Percentiles rank a stretch among this genome's conserved stretches.
Evolutionary conservation across 2,113 vertebrate genomes (phyloP).

Genomic region (Urocynchramus pylzowi): DNA sequence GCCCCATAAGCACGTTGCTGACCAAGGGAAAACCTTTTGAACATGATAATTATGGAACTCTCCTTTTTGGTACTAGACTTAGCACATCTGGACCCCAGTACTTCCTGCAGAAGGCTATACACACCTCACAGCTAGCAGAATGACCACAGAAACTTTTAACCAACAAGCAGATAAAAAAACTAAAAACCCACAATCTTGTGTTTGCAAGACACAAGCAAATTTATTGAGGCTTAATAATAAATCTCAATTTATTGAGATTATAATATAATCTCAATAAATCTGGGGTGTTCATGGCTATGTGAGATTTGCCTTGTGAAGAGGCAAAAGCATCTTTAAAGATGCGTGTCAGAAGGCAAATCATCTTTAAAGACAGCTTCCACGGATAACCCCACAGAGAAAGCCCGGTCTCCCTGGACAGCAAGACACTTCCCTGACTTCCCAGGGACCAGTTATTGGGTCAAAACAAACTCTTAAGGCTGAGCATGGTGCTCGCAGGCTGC

Average conservation of each 20-base stretch:
- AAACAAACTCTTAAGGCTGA: slow-evolving; percentile 67
- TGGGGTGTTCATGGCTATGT: not conserved
- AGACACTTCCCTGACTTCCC: slow-evolving; percentile 71
- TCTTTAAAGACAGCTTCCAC: not conserved
- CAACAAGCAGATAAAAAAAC: not conserved
- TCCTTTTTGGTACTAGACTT: not conserved
- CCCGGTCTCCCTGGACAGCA: not conserved
- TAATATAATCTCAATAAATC: too few species aligned
- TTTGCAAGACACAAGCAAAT: too few species aligned
- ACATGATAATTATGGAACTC: not conserved
- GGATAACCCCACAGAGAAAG: not conserved
- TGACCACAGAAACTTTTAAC: not conserved
- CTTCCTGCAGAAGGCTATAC: not conserved
- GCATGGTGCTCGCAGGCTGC: slow-evolving; percentile 71
- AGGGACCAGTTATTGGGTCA: slow-evolving; percentile 77
- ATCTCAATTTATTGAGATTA: too few species aligned
- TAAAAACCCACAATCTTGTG: not conserved
- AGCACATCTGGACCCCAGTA: not conserved
- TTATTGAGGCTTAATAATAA: too few species aligned
- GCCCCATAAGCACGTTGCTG: not conserved
- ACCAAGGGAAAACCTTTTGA: not conserved
- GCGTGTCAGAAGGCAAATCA: not conserved
- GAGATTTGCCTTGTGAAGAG: not conserved
- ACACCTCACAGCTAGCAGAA: not conserved
- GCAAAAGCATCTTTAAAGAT: not conserved